These are phyloP conservation scores for Neocrepidodera transversa DNA, from an alignment of 2,888 invertebrate genomes.

Conservation along the genomic window DNA sequence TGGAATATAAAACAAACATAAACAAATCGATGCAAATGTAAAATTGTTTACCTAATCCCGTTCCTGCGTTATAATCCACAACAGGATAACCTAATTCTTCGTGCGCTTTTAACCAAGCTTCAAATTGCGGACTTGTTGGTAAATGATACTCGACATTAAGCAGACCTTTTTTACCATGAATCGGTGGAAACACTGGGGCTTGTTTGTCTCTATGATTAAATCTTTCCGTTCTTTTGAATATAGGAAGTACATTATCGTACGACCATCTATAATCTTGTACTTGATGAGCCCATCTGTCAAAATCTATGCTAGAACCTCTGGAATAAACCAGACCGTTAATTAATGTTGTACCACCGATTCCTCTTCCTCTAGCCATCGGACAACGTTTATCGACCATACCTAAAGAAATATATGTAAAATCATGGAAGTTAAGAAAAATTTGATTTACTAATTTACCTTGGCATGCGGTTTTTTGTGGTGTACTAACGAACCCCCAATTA, in stretches of 20 bases:
- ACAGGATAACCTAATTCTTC: constrained; percentile 66
- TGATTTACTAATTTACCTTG: constrained; percentile 36
- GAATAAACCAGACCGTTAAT: constrained; percentile 64
- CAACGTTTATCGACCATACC: constrained; percentile 43
- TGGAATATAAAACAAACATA: not conserved
- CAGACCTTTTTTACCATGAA: constrained; percentile 33
- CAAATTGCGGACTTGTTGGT: constrained; percentile 59
- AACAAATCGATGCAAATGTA: not conserved
- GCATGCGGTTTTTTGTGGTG: constrained; percentile 70
- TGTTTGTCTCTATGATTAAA: constrained; percentile 25
- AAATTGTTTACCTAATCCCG: constrained; percentile 45
- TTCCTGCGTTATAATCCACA: constrained; percentile 38
- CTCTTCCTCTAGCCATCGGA: constrained; percentile 61
- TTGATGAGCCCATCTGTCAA: constrained; percentile 59
- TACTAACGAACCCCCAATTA: constrained; percentile 76
- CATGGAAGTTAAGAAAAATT: not conserved
- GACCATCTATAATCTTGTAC: constrained; percentile 60
- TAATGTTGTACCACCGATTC: constrained; percentile 62
- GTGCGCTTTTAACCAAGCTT: constrained; percentile 70
- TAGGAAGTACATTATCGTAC: constrained; percentile 65
- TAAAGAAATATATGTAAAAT: constrained; percentile 16
- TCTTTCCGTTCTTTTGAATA: constrained; percentile 42
- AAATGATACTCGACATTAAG: constrained; percentile 41
- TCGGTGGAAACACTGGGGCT: constrained; percentile 18
- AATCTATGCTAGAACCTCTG: constrained; percentile 61